Base-by-base conservation (phyloP, 2,888 invertebrate genomes). In the Agrotis clavis region DNA sequence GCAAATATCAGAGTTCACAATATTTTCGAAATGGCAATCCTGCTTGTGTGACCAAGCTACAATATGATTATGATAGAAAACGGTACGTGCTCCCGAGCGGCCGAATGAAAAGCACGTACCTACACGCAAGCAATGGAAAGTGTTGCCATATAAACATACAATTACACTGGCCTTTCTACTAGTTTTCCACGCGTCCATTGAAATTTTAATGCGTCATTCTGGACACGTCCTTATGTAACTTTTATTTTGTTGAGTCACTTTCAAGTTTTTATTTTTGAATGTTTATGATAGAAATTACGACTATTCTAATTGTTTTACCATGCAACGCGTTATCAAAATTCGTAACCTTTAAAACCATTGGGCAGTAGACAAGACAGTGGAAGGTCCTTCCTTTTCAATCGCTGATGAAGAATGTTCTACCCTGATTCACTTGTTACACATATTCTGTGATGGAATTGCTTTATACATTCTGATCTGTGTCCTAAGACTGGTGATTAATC, bases 91-190 rank as follows among this genome's bases (percentile, higher is more conserved):
- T 69, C 63, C 65, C 68, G 59, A 54, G 59, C 45, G 56, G 61
- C 18, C 62, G 69, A 75, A 82, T 76, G 84, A 74, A 78, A 82
- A 80, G 19, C 83, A 73, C 77, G 71, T 73, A 68, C 77, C 68
- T 71, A 68, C 86, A 79, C 74, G 81, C 84, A 35, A 74, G 51
- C 66, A 65, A 81, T 83, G 87, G 89, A 89, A 89, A 89, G 88
- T 88, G 86, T 85, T 83, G 82, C 78, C 67, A 69, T 66, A 79
- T 81, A 71, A 62, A 80, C 71, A 74, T 82, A 82, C 84, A 83
- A 86, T 86, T 84, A 86, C 73, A 41, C 30, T 61, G 41, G 80
- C 88, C 86, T 89, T 88, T 88, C 87, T 88, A 89, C 76, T 74
- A 81, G 86, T 84, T 87, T 87, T 84, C 86, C 82, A 77, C 61